Evolutionary conservation across 2,888 invertebrate species (phyloP), one percentile per base, ranked within the genome.

Genomic region (Priocnemis perturbator): DNA sequence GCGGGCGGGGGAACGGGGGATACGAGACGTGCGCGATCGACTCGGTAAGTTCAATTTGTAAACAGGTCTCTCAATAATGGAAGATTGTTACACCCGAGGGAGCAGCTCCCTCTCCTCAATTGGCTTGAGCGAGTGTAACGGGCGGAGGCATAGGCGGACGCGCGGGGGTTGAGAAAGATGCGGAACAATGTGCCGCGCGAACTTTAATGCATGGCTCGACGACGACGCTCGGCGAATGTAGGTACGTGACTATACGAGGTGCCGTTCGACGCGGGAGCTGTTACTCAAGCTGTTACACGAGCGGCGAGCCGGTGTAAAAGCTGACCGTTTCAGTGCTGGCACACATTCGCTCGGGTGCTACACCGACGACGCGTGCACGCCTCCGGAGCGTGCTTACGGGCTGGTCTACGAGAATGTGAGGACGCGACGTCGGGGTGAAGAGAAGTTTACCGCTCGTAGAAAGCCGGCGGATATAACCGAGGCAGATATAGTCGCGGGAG

Each of bases 31-130:
- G 56, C 64, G 53, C 75, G 74, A 81, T 83, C 79, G 74, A 82
- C 79, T 84, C 66, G 67, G 56, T 63, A 77, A 79, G 81, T 87
- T 85, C 86, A 82, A 87, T 87, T 86, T 85, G 87, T 87, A 88
- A 88, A 88, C 87, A 88, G 83, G 76, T 79, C 83, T 84, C 83
- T 86, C 86, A 83, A 87, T 87, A 87, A 86, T 85, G 83, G 81
- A 75, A 76, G 82, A 86, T 81, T 78, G 83, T 86, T 86, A 84
- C 85, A 83, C 77, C 74, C 80, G 71, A 67, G 71, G 69, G 74
- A 82, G 71, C 71, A 71, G 70, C 50, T 58, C 52, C 60, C 67
- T 14, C 7, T n/a, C 17, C 19, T 3, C 21, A 37, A 37, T 37
- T 11, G 37, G 37, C 30, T 30, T 15, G 47, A 15, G 47, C 47